These are phyloP conservation scores for Apaloderma vittatum DNA, from an alignment of 2,113 vertebrate genomes.

Conservation along the genomic window DNA sequence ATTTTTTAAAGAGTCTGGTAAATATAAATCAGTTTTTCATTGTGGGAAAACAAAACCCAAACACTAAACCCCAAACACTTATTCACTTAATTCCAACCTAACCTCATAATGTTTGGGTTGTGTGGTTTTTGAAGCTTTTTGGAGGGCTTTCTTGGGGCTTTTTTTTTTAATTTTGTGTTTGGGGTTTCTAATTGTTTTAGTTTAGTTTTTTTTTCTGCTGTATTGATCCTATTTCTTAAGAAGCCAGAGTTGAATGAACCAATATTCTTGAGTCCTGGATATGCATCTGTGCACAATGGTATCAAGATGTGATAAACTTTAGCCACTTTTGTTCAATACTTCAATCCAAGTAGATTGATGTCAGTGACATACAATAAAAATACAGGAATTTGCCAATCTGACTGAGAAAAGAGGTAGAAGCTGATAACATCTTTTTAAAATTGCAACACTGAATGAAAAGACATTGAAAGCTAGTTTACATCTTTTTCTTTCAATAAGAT, in stretches of 20 bases:
- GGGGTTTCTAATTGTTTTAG: neutral
- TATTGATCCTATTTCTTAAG: neutral
- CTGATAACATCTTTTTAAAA: neutral
- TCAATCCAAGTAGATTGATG: neutral
- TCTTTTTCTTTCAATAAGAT: neutral
- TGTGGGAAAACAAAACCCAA: rapidly evolving
- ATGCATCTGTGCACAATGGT: rapidly evolving
- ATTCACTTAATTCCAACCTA: neutral
- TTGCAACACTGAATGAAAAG: neutral
- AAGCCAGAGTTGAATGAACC: neutral
- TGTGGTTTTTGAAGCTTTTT: no score
- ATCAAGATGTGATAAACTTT: neutral
- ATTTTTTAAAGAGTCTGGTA: neutral
- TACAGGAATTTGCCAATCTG: neutral
- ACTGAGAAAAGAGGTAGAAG: neutral
- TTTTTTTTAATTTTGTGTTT: no score
- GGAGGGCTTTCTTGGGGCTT: no score
- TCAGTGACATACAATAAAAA: neutral
- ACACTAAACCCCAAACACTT: neutral
- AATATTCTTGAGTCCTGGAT: neutral
- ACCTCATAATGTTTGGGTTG: neutral
- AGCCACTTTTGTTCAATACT: neutral
- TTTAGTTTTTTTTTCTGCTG: neutral
- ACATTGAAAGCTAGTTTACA: neutral
- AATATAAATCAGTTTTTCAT: neutral